phyloP scores from a whole-genome alignment of 2,113 vertebrate species.

The Brachypteracias leptosomus region DNA sequence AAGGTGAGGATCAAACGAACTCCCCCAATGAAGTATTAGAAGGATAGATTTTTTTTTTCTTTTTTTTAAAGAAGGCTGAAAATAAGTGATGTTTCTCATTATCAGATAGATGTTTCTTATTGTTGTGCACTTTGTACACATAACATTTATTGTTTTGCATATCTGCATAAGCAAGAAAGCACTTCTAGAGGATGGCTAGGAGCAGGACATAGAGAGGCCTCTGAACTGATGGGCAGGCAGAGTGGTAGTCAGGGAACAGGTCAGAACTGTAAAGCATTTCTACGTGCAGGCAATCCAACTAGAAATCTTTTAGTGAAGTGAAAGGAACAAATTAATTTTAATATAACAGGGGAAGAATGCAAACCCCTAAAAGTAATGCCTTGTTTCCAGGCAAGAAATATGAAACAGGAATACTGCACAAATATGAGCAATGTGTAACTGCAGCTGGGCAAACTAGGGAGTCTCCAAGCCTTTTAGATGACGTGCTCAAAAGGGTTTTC shows the following conservation, averaged over 20 bases:
- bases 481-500: neutral
- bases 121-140: neutral
- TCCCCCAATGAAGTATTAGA: neutral
- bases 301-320: neutral
- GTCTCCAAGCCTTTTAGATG: neutral
- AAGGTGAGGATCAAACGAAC: neutral
- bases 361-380: neutral
- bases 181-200: neutral
- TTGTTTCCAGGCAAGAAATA: neutral
- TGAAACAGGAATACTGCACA: neutral
- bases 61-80: neutral
- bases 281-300: neutral
- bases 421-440: neutral
- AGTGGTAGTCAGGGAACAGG: neutral
- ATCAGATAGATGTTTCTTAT: neutral
- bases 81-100: neutral
- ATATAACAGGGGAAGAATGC: accelerated
- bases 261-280: neutral
- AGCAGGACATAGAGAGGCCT: neutral
- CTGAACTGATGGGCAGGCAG: neutral
- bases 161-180: neutral
- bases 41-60: neutral
- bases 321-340: neutral
- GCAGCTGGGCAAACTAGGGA: neutral
- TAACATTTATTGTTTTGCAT: neutral